These are phyloP conservation scores for Pyralis farinalis DNA, from an alignment of 2,888 invertebrate genomes.

Conservation along the genomic window DNA sequence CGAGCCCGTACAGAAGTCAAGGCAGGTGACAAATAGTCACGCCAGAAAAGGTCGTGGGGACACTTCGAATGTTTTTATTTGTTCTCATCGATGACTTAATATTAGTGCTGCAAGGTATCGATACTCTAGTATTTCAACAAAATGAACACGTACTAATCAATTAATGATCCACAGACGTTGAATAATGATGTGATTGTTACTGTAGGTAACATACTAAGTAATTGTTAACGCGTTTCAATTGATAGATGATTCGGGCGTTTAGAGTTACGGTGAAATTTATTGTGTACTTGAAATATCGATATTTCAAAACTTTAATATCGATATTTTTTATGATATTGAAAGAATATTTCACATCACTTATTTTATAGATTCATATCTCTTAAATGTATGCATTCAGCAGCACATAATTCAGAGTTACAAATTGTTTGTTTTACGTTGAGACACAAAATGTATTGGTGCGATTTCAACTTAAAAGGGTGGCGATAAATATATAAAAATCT, in stretches of 20 bases:
- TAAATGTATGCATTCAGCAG: constrained; percentile 80
- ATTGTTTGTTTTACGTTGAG: constrained; percentile 79
- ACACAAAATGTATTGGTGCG: constrained; percentile 75
- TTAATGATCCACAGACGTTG: constrained; percentile 5
- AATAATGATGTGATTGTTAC: constrained; percentile 6
- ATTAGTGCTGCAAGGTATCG: constrained; percentile 56
- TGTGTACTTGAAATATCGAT: constrained; percentile 25
- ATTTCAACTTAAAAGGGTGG: constrained; percentile 76
- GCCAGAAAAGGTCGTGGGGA: constrained; percentile 67
- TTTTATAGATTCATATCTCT: constrained; percentile 77
- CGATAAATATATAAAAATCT: constrained; percentile 69
- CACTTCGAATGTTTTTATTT: constrained; percentile 73
- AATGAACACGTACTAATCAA: constrained; percentile 13
- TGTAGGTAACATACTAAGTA: constrained; percentile 9
- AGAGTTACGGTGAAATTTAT: not conserved
- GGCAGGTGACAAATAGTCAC: constrained; percentile 79
- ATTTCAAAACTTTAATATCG: constrained; percentile 9
- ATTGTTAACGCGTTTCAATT: constrained; percentile 10
- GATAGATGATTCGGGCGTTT: constrained; percentile 4
- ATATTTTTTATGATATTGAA: constrained; percentile 11
- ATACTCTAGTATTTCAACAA: constrained; percentile 26
- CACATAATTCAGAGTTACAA: constrained; percentile 80
- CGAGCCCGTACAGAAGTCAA: constrained; percentile 74
- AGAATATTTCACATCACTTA: constrained; percentile 45
- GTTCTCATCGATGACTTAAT: constrained; percentile 70